phyloP scores from a whole-genome alignment of 2,797 vertebrate species.

The Lithobates pipiens region DNA sequence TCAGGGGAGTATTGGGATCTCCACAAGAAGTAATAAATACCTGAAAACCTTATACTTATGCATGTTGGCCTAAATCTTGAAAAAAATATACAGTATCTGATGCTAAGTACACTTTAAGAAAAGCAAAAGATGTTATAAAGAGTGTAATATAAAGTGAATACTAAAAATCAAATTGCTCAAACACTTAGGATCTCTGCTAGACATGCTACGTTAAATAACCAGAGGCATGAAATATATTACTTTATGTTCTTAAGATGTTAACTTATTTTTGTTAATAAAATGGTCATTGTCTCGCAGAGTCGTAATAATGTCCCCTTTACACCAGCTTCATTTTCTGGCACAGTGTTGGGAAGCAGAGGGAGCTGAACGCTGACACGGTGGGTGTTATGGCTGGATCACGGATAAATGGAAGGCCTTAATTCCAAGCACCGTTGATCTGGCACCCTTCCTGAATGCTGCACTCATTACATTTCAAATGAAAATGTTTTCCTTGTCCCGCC shows the following conservation, averaged over 20 bases:
- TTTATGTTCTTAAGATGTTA: neutral
- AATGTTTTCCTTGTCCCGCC: conserved; percentile 49
- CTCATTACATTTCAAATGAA: conserved; percentile 47
- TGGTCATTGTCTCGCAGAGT: neutral
- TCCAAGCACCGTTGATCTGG: conserved; percentile 53
- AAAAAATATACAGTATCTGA: neutral
- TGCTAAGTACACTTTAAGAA: neutral
- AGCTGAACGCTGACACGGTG: conserved; percentile 27
- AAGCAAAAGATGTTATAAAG: neutral
- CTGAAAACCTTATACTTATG: no score
- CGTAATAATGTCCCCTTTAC: conserved; percentile 22
- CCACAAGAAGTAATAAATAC: no score
- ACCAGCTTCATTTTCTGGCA: conserved; percentile 39
- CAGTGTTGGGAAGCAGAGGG: conserved; percentile 26
- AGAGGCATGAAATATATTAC: neutral
- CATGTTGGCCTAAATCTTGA: no score
- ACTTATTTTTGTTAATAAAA: neutral
- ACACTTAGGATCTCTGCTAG: neutral
- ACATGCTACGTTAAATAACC: neutral
- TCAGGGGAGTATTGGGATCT: no score
- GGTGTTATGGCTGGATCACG: conserved; percentile 48
- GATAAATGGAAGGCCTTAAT: conserved; percentile 49
- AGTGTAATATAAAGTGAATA: neutral
- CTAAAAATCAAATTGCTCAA: no score
- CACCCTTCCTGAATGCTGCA: conserved; percentile 43